Evolutionary conservation across 2,797 vertebrate species (phyloP), one percentile per base, ranked within the genome.

Genomic region (Halcyon leucocephala): DNA sequence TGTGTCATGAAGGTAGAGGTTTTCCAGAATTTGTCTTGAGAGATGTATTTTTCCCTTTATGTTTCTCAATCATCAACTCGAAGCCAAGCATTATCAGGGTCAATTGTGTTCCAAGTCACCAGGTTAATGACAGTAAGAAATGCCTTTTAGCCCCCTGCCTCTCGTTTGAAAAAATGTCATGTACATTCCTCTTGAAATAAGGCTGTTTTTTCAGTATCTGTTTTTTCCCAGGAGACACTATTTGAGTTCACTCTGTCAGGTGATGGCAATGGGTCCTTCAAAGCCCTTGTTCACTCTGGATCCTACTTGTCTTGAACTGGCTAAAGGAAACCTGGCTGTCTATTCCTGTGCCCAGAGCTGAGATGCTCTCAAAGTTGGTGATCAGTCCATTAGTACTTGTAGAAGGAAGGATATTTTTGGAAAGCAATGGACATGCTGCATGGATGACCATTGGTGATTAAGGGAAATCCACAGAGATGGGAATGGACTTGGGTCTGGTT

Each of bases 381-480:
- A 7, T 37, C 71, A 71, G 31, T 1, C 33, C 37, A 19, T 14
- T 0, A 20, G 60, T 9, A 49, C 72, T 51, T 2, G 0, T 5
- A 64, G 82, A 31, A 54, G 15, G 42, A 58, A 55, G 14, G 35
- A 14, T 54, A 44, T 20, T 92, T 71, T 61, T 74, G 74, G 44
- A 73, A 81, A 61, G 22, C 1, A 11, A 44, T 52, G 16, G 12
- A 6, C 1, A 13, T 35, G 17, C 39, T 60, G 70, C 41, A 44
- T 31, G 29, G 29, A 9, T 52, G 65, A 10, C 57, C 77, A 14
- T 22, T 0, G 0, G 28, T 52, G 62, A 13, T 24, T 1, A 6
- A 29, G 0, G 5, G 79, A 48, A 88, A 81, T 54, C 28, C n/a
- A 6, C 0, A 0, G 66, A 25, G 71, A 25, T 6, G 16, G 67